Base-by-base conservation (phyloP, 1,140 invertebrate genomes). In the Meloidogyne chitwoodi region DNA sequence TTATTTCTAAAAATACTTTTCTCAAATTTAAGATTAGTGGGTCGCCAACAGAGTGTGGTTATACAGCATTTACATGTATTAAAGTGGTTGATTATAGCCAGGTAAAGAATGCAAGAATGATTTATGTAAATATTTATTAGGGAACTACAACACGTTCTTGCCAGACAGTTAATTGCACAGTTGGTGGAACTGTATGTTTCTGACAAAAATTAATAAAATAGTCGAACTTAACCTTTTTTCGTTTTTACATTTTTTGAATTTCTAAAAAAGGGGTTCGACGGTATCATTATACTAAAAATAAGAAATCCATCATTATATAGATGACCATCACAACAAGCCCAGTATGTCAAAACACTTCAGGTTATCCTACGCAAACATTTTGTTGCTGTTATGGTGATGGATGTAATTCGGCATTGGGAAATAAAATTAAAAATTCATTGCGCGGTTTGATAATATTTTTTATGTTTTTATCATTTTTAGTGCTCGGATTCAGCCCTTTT, bases 331-430 rank as follows among this genome's bases (percentile, higher is more conserved):
- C 29, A 19, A n/a, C 38, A 22, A 31, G 22, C 5, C 22, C 22
- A 26, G 14, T 73, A 0, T 31, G 56, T 63, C 48, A 38, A n/a
- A 72, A 16, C 26, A 34, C 65, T 67, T 67, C 65, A n/a, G 19
- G 19, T 56, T 56, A 56, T n/a, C 48, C 48, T 16, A 56, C 48
- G 24, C 64, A 29, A 56, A 64, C 71, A 8, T 73, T 73, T 56
- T 73, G 71, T 12, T 73, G 71, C 71, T 73, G 71, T n/a, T 73
- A 73, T 22, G 71, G 71, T 24, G 71, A 73, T 38, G 71, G 71
- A 27, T 73, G 71, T 24, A 73, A 73, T 64, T 73, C 71, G 6
- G 29, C 71, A 11, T 12, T 73, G 56, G 48, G n/a, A 56, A 56
- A 56, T n/a, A 56, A n/a, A 56, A 56, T 56, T 6, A 56, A 56